These are phyloP conservation scores for Uria lomvia DNA, from an alignment of 2,113 vertebrate species.

Conservation along the genomic window DNA sequence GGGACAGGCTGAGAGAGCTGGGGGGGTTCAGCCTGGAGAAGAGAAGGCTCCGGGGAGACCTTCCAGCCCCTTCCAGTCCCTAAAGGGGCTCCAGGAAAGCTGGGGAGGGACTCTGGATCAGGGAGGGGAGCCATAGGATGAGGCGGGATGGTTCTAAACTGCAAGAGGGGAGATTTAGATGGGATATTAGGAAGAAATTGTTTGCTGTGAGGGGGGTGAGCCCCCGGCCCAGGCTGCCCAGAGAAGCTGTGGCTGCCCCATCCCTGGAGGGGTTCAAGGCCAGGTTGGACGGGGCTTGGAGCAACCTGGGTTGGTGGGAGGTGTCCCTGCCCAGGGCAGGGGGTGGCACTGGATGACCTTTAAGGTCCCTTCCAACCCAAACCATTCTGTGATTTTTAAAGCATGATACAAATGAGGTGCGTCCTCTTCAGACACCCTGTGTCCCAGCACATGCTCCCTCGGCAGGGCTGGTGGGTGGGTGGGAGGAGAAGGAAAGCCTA, in stretches of 20 bases:
- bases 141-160: no score
- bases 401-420: accelerated
- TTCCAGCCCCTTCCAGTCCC: no score
- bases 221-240: not conserved
- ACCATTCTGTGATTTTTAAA: not conserved
- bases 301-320: not conserved
- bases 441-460: not conserved
- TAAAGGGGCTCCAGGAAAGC: no score
- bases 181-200: no score
- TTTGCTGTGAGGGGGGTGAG: no score
- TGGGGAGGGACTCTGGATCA: not conserved
- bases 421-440: no score
- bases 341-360: not conserved
- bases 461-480: not conserved
- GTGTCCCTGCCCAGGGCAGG: not conserved
- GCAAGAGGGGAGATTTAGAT: no score
- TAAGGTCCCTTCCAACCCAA: not conserved
- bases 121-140: not conserved
- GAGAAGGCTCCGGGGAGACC: no score
- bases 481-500: not conserved
- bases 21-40: not conserved
- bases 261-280: not conserved
- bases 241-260: not conserved
- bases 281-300: not conserved
- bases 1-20: not conserved